phyloP scores from a whole-genome alignment of 2,113 vertebrate species.

The Microcebus murinus region DNA sequence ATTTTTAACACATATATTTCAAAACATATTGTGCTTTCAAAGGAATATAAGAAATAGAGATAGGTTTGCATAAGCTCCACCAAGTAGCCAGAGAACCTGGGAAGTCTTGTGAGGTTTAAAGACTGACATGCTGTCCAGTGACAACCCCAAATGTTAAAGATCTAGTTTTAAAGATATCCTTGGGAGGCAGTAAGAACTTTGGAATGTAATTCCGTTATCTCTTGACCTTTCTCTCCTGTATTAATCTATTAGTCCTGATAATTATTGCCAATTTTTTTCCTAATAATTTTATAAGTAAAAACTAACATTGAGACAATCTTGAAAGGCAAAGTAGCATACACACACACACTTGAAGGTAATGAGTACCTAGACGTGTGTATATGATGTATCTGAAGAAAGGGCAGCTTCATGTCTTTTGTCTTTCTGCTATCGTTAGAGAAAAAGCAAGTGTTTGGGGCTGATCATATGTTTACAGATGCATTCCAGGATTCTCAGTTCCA shows the following conservation, averaged over 20 bases:
- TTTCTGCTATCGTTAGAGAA: neutral
- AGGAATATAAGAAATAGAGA: neutral
- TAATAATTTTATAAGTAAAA: neutral
- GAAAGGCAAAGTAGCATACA: neutral
- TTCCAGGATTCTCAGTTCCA: neutral
- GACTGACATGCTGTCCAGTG: neutral
- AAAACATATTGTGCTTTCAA: neutral
- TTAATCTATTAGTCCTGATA: neutral
- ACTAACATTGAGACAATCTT: neutral
- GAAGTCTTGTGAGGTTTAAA: neutral
- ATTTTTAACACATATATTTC: neutral
- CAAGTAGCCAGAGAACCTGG: neutral
- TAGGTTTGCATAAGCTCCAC: neutral
- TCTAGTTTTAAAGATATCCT: neutral
- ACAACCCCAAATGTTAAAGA: neutral
- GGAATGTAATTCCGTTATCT: neutral
- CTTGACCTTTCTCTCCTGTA: neutral
- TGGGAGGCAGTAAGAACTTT: neutral
- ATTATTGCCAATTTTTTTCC: neutral
- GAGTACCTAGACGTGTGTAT: accelerated
- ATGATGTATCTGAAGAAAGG: neutral
- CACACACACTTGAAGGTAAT: too few relatives aligned
- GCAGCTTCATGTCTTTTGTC: neutral
- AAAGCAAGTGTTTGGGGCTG: neutral
- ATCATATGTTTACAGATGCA: accelerated